These are phyloP conservation scores for Gerosis bhagava DNA, from an alignment of 2,888 invertebrate species.

Conservation along the genomic window DNA sequence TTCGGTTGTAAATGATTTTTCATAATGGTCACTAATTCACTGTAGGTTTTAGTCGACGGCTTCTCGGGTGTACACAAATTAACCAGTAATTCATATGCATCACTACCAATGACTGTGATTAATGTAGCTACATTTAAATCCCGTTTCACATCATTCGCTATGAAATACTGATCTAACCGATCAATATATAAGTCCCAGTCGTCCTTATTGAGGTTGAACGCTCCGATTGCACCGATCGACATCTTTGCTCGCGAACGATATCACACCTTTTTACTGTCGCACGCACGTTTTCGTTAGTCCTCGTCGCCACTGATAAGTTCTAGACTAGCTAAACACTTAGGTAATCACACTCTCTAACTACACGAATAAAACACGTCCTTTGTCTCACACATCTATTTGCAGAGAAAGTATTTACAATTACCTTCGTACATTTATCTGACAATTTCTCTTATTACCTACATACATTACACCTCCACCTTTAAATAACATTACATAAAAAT, in stretches of 20 bases:
- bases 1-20: slow-evolving; percentile 4
- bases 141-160: not conserved
- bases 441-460: too few species aligned
- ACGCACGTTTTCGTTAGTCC: too few species aligned
- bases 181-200: not conserved
- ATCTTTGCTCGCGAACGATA: not conserved
- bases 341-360: too few species aligned
- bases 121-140: not conserved
- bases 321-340: too few species aligned
- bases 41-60: slow-evolving; percentile 6
- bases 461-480: too few species aligned
- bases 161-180: slow-evolving; percentile 5
- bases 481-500: too few species aligned
- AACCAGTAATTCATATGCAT: slow-evolving; percentile 7
- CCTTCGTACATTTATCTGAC: too few species aligned
- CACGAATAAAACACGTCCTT: too few species aligned
- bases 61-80: slow-evolving; percentile 14
- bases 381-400: too few species aligned
- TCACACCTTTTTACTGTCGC: too few species aligned
- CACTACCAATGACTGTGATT: slow-evolving; percentile 5
- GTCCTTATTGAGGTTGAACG: not conserved
- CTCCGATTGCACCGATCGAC: slow-evolving; percentile 1
- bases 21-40: slow-evolving; percentile 1
- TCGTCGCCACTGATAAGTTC: slow-evolving; percentile 1
- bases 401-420: too few species aligned